phyloP scores from a whole-genome alignment of 1,140 invertebrate genomes.

The Drosophila kanapiae region DNA sequence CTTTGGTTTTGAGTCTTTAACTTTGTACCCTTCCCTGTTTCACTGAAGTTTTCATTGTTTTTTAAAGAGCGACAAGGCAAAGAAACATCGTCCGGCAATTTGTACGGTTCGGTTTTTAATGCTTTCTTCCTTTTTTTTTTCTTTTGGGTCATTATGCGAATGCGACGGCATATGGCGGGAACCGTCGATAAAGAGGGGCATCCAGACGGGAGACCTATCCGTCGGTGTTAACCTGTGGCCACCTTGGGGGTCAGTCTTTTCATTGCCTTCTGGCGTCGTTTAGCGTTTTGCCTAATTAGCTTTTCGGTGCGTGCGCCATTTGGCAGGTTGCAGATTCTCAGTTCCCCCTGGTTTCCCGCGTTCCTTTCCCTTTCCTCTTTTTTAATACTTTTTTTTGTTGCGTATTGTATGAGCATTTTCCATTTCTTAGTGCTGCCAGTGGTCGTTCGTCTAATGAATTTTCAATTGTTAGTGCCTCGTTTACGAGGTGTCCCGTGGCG shows the following conservation, averaged over 20 bases:
- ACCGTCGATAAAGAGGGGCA: constrained; percentile 18
- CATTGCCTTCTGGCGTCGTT: constrained; percentile 64
- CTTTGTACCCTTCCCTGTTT: background rate
- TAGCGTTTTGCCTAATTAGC: constrained; percentile 79
- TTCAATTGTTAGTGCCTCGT: constrained; percentile 79
- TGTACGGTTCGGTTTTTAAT: constrained; percentile 31
- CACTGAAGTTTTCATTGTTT: constrained; percentile 1
- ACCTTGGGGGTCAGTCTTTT: constrained; percentile 50
- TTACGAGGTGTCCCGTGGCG: constrained; percentile 76
- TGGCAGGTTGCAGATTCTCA: constrained; percentile 42
- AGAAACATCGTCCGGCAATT: constrained; percentile 24
- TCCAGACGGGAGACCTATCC: constrained; percentile 17
- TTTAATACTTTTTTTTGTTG: constrained; percentile 2
- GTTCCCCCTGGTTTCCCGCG: too few species aligned
- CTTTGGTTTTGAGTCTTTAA: background rate
- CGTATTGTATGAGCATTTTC: constrained; percentile 10
- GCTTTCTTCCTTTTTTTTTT: background rate
- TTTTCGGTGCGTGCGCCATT: constrained; percentile 73
- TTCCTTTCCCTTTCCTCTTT: too few species aligned
- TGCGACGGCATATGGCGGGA: constrained; percentile 7
- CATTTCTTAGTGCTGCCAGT: constrained; percentile 27
- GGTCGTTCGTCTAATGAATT: constrained; percentile 70
- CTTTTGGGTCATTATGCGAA: constrained; percentile 29
- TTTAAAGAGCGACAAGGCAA: constrained; percentile 10
- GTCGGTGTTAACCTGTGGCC: constrained; percentile 59